Evolutionary conservation across 1,140 invertebrate genomes (phyloP).

Genomic region (Drosophila repleta): DNA sequence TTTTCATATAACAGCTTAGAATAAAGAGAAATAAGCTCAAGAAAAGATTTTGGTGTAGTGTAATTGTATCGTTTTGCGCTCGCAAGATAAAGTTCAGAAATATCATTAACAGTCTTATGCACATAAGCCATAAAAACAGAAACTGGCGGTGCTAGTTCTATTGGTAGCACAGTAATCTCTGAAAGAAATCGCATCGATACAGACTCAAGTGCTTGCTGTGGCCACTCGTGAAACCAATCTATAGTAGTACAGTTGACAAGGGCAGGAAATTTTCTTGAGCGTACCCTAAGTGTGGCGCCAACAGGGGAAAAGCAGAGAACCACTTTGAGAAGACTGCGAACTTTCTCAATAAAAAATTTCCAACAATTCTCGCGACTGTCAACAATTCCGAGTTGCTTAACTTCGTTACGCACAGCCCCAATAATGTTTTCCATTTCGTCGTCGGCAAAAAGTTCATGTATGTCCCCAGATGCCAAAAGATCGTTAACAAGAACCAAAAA

Average conservation of each 20-base stretch:
- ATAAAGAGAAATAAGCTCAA: conserved; percentile 97
- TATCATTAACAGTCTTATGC: conserved; percentile 94
- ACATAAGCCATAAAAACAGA: conserved; percentile 96
- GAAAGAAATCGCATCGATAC: conserved; percentile 93
- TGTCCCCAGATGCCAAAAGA: conserved; percentile 96
- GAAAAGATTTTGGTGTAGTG: conserved; percentile 97
- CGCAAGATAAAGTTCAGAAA: conserved; percentile 91
- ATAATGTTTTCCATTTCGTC: conserved; percentile 96
- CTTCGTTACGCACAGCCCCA: conserved; percentile 92
- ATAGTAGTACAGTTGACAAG: conserved; percentile 97
- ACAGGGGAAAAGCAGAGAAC: conserved; percentile 97
- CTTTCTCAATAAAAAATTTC: conserved; percentile 97
- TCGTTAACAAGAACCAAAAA: conserved; percentile 98
- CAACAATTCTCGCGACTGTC: conserved; percentile 97
- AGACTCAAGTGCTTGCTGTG: conserved; percentile 94
- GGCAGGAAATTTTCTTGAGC: conserved; percentile 96
- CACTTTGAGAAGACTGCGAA: conserved; percentile 90
- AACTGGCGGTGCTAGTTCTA: conserved; percentile 87
- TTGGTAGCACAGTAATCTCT: conserved; percentile 89
- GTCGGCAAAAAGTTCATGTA: conserved; percentile 94
- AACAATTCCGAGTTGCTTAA: conserved; percentile 88
- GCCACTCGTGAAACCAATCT: conserved; percentile 99
- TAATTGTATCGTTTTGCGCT: conserved; percentile 98
- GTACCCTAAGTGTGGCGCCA: conserved; percentile 92
- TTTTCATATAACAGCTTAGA: conserved; percentile 92